phyloP scores from a whole-genome alignment of 2,888 invertebrate species.

The Philhelius pedissequus region DNA sequence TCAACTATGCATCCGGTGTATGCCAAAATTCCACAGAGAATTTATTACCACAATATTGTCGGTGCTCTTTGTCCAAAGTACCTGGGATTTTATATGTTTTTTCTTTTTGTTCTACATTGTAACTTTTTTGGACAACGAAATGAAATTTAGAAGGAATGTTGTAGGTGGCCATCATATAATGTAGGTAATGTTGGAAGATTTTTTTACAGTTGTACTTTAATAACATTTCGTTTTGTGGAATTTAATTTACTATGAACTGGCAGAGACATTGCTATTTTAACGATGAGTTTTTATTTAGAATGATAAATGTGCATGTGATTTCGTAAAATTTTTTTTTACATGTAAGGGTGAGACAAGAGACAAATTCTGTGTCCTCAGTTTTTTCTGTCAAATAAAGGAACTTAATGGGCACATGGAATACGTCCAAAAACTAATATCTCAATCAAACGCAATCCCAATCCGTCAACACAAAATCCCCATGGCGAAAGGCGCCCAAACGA shows the following conservation, averaged over 20 bases:
- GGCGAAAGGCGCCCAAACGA: no score
- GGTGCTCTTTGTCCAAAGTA: not conserved
- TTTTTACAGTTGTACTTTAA: constrained; percentile 17
- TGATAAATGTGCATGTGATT: constrained; percentile 8
- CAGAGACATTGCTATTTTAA: constrained; percentile 25
- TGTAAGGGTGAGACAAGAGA: no score
- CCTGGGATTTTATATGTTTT: constrained; percentile 1
- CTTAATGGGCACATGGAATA: no score
- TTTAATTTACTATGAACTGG: constrained; percentile 48
- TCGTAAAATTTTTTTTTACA: not conserved
- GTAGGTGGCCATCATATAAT: not conserved
- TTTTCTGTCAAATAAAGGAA: no score
- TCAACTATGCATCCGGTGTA: constrained; percentile 41
- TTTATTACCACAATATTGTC: constrained; percentile 61
- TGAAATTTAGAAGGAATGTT: not conserved
- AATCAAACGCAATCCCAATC: no score
- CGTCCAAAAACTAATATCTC: no score
- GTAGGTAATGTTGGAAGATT: constrained; percentile 16
- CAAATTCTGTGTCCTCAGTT: no score
- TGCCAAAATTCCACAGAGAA: constrained; percentile 52
- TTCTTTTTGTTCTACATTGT: not conserved
- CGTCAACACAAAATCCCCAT: no score
- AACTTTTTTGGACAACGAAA: constrained; percentile 8
- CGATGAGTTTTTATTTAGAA: constrained; percentile 27
- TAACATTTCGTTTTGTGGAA: constrained; percentile 46